Evolutionary conservation across 2,797 vertebrate species (phyloP), one percentile per base, ranked within the genome.

Genomic region (Setipinna tenuifilis): DNA sequence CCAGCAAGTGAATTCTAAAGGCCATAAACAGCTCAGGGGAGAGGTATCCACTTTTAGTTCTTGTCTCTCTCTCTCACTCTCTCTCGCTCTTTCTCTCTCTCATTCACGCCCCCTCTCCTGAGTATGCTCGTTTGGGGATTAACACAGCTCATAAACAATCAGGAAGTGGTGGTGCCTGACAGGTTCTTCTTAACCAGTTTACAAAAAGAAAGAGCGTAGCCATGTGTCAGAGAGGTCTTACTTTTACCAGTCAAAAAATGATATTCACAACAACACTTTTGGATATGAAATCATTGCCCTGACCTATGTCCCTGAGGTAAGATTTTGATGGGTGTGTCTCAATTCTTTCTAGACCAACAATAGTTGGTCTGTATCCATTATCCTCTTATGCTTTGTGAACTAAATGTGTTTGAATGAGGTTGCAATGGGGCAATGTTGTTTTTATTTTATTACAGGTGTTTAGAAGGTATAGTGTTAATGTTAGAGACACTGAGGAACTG

Each of bases 61-160:
- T 21, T 12, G 54, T 23, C 35, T 6, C 25, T 57, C 35, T 50
- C 23, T 81, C 21, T 35, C 28, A 25, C 82, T 71, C 21, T 16
- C 19, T 25, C 46, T 12, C 35, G 48, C 28, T 21, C 28, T 44
- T 71, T 19, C 41, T 16, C 46, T 68, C 87, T 21, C 58, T 2
- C 44, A 57, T n/a, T 28, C 57, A 80, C 19, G 4, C 28, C 80
- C 44, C 41, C 62, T 54, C 28, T n/a, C 54, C n/a, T 31, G 83
- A 75, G 82, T 86, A 68, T 85, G 81, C 82, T 83, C 62, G 71
- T 84, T 65, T 83, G 44, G 83, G 57, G 86, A 87, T 89, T 58
- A 81, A 28, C 65, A 82, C 83, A 44, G 75, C 86, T 82, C 46
- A 85, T 78, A 88, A 87, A 88, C 84, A 89, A 80, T 58, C 41